Evolutionary conservation across 2,888 invertebrate genomes (phyloP), one percentile per base, ranked within the genome.

Genomic region (Habroteleia sp.): DNA sequence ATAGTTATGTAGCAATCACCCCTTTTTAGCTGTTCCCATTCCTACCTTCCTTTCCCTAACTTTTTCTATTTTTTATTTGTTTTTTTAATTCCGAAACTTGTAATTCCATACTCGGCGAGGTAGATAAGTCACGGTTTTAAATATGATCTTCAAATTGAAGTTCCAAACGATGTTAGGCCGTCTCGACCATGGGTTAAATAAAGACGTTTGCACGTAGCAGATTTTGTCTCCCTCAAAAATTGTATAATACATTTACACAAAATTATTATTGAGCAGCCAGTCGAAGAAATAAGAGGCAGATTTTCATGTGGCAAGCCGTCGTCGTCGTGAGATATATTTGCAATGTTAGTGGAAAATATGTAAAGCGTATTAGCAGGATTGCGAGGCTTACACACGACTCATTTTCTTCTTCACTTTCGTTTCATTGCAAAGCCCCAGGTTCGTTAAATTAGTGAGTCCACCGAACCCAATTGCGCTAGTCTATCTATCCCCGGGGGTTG

Each of bases 1-100:
- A 62, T 71, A 60, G 56, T 73, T 65, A 60, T 52, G 65, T 52
- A 44, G 52, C 66, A 60, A 78, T 81, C 81, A 81, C n/a, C 80
- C 79, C 77, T 74, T 77, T 76, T 73, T 76, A 58, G 69, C 72
- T 27, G n/a, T 1, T 7, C 27, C 27, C 13, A 7, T 42, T 20
- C 20, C 7, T 39, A 4, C 17, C 20, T 3, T 29, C 8, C 5
- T 5, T 20, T 13, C 11, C 1, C 20, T 3, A 16, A 3, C 13
- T 25, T 35, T 3, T 1, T 6, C 10, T 23, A 10, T 35, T 25
- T 3, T 35, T 35, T 13, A 5, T 8, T 13, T 20, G 14, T 58
- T 58, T 37, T 41, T 16, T 48, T 39, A 62, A 62, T 62, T 50
- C 27, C 10, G 31, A 41, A 48, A 7, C 37, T 20, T 23, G 46